A percentile compares a stretch with the other conserved stretches of the same genome.
Evolutionary conservation across 2,888 invertebrate genomes (phyloP).

Genomic region (Tipula lateralis): DNA sequence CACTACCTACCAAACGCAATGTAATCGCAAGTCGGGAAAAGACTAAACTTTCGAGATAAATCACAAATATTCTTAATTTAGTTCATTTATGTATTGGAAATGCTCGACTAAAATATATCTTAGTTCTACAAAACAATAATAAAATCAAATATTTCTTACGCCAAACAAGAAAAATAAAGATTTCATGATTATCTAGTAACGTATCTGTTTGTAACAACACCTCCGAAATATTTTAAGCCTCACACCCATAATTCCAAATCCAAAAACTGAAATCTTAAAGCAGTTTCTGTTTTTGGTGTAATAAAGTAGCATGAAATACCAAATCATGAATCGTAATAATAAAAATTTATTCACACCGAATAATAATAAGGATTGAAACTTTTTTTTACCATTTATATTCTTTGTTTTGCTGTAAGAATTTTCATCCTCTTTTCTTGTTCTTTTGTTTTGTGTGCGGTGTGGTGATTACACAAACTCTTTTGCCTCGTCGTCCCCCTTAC

Average conservation of each 20-base stretch:
- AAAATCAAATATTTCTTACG: neutral
- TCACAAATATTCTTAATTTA: too few relatives aligned
- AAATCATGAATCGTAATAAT: constrained; percentile 14
- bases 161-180: neutral
- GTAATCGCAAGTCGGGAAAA: too few relatives aligned
- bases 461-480: neutral
- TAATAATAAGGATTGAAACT: neutral
- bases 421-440: neutral
- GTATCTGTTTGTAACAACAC: neutral
- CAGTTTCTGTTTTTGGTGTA: neutral
- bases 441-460: neutral
- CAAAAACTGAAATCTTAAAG: neutral
- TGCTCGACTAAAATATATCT: neutral
- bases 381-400: neutral
- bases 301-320: neutral
- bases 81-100: too few relatives aligned
- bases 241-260: neutral
- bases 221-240: neutral
- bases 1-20: too few relatives aligned
- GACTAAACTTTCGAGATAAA: too few relatives aligned
- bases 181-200: neutral
- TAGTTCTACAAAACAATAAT: neutral
- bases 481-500: neutral
- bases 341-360: constrained; percentile 1
- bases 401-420: neutral